Conservation (phyloP, 2,888 invertebrate genomes). For the Eristalinus aeneus region DNA sequence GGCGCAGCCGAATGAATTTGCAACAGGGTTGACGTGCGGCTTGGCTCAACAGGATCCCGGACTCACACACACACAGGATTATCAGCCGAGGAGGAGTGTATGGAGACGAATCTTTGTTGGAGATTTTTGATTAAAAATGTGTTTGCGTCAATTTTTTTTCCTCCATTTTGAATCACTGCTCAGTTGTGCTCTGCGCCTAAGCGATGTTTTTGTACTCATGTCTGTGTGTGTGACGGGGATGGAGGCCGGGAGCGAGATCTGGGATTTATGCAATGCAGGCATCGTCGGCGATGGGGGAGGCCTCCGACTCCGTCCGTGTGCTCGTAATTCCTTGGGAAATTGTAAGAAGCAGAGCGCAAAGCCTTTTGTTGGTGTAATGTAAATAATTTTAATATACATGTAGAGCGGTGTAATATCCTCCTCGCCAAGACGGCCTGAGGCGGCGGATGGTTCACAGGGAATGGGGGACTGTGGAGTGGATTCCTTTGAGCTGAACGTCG, state of each 20-base stretch:
- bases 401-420: slow-evolving; percentile 39
- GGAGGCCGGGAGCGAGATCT: background rate
- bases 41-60: background rate
- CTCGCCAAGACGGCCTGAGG: slow-evolving; percentile 2
- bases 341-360: slow-evolving; percentile 17
- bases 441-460: background rate
- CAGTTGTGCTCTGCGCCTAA: slow-evolving; percentile 27
- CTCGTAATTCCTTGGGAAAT: slow-evolving; percentile 20
- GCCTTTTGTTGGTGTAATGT: slow-evolving; percentile 43
- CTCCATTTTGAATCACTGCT: slow-evolving; percentile 34
- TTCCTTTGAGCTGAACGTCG: slow-evolving; percentile 25
- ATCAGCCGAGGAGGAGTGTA: slow-evolving; percentile 4
- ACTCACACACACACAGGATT: background rate
- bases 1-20: slow-evolving; percentile 49
- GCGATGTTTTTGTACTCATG: slow-evolving; percentile 13
- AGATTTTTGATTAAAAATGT: slow-evolving; percentile 67
- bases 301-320: background rate
- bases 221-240: background rate
- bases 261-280: slow-evolving; percentile 11
- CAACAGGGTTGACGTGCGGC: slow-evolving; percentile 40
- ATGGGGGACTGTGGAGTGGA: background rate
- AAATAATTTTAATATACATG: slow-evolving; percentile 43
- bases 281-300: background rate
- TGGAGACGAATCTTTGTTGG: slow-evolving; percentile 57
- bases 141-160: slow-evolving; percentile 34